These are phyloP conservation scores for Formica exsecta DNA, from an alignment of 1,140 invertebrate genomes.

Conservation along the genomic window DNA sequence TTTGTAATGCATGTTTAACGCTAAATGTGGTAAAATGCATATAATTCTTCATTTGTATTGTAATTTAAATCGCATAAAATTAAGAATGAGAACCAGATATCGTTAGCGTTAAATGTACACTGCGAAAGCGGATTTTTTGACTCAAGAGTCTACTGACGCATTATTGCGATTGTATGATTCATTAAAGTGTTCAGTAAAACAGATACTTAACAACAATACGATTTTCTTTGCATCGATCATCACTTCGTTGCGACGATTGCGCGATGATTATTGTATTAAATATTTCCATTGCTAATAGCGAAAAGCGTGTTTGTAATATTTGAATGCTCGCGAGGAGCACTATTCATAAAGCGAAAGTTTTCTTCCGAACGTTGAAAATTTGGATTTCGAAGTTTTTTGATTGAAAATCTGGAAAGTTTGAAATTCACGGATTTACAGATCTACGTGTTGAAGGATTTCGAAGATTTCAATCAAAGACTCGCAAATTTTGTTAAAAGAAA, in stretches of 20 bases:
- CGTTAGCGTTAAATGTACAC: slow-evolving; percentile 28
- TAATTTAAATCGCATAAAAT: slow-evolving; percentile 27
- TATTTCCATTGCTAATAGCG: slow-evolving; percentile 5
- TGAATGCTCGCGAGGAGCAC: slow-evolving; percentile 7
- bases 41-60: neutral
- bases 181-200: neutral
- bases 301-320: neutral
- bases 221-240: slow-evolving; percentile 33
- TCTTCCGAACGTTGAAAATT: neutral
- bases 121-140: neutral
- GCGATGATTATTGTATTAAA: neutral
- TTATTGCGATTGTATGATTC: slow-evolving; percentile 18
- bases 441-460: neutral
- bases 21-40: neutral
- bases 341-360: neutral
- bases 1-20: slow-evolving; percentile 14
- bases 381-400: neutral
- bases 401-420: neutral
- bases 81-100: neutral
- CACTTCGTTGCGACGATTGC: slow-evolving; percentile 16
- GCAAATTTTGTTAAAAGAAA: neutral
- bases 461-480: neutral
- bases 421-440: slow-evolving; percentile 5
- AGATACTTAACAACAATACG: slow-evolving; percentile 30
- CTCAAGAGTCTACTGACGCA: neutral